Conservation (phyloP, 1,140 invertebrate species). For the Zaprionus tsacasi region DNA sequence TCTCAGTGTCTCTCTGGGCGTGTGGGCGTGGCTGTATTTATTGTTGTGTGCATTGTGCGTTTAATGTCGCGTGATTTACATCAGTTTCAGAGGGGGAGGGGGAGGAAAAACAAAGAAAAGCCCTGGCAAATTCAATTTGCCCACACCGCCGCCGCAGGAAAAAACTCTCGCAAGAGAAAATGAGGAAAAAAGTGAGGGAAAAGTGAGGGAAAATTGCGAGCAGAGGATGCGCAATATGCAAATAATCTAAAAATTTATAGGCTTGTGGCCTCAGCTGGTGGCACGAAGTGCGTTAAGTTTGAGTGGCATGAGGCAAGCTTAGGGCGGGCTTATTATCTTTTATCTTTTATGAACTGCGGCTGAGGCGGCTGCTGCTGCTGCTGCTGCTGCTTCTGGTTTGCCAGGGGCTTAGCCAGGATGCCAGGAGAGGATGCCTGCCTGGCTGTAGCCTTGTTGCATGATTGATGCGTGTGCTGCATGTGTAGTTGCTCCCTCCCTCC, state of each 20-base stretch:
- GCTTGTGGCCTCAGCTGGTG: slow-evolving; percentile 57
- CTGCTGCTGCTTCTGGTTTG: too few species aligned
- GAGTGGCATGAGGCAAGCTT: slow-evolving; percentile 67
- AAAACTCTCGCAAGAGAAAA: slow-evolving; percentile 10
- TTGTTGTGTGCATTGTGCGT: slow-evolving; percentile 64
- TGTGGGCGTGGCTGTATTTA: slow-evolving; percentile 53
- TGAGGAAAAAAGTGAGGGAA: slow-evolving; percentile 5
- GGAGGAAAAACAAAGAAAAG: slow-evolving; percentile 15
- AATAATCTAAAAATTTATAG: slow-evolving; percentile 83
- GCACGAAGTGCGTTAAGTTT: slow-evolving; percentile 46
- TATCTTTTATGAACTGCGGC: slow-evolving; percentile 80
- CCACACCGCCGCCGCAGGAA: slow-evolving; percentile 10
- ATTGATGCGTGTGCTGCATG: slow-evolving; percentile 69
- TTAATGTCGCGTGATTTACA: slow-evolving; percentile 79
- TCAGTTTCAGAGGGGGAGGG: slow-evolving; percentile 50
- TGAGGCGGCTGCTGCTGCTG: slow-evolving; percentile 21
- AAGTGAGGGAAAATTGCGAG: neutral
- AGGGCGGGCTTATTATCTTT: slow-evolving; percentile 75
- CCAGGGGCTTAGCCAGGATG: neutral
- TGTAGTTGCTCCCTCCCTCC: slow-evolving; percentile 20
- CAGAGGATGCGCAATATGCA: slow-evolving; percentile 64
- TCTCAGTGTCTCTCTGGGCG: neutral
- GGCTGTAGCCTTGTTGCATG: slow-evolving; percentile 42
- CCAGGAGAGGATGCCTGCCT: slow-evolving; percentile 25
- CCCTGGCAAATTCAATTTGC: slow-evolving; percentile 56